phyloP scores from a whole-genome alignment of 2,888 invertebrate genomes.

The Xiphydria camelus region DNA sequence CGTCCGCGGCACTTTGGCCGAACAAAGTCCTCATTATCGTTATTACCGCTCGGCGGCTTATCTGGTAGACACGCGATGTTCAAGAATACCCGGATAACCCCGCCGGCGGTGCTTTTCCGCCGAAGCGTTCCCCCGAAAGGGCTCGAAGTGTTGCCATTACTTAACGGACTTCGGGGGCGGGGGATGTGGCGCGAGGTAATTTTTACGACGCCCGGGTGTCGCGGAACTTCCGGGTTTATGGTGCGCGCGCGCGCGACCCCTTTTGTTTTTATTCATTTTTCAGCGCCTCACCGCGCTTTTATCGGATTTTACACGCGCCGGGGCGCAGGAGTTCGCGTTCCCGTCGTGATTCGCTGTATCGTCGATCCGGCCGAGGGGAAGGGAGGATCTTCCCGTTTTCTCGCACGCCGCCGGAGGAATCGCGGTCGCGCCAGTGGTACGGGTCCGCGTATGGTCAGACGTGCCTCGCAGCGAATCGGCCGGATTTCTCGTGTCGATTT shows the following conservation, averaged over 20 bases:
- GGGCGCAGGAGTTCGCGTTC: no score
- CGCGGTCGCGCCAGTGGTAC: no score
- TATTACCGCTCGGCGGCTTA: constrained; percentile 31
- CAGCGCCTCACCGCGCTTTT: constrained; percentile 12
- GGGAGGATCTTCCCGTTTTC: no score
- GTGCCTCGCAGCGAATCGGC: no score
- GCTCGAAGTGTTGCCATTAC: constrained; percentile 5
- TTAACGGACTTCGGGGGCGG: constrained; percentile 8
- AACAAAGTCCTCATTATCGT: constrained; percentile 32
- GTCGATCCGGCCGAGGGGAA: no score
- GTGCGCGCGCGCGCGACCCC: constrained; percentile 5
- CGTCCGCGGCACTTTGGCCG: constrained; percentile 25
- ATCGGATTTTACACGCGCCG: no score
- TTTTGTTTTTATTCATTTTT: constrained; percentile 14
- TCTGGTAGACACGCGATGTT: constrained; percentile 35
- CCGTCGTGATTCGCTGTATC: no score
- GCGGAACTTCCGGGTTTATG: constrained; percentile 8
- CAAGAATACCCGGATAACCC: constrained; percentile 33
- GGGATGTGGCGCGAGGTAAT: constrained; percentile 5
- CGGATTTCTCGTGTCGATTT: no score
- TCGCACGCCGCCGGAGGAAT: no score
- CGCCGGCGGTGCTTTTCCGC: constrained; percentile 20
- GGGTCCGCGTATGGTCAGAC: no score
- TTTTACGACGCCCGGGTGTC: constrained; percentile 16
- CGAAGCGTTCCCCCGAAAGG: constrained; percentile 1